These are phyloP conservation scores for Artibeus lituratus DNA, from an alignment of 2,797 vertebrate genomes.

Conservation along the genomic window DNA sequence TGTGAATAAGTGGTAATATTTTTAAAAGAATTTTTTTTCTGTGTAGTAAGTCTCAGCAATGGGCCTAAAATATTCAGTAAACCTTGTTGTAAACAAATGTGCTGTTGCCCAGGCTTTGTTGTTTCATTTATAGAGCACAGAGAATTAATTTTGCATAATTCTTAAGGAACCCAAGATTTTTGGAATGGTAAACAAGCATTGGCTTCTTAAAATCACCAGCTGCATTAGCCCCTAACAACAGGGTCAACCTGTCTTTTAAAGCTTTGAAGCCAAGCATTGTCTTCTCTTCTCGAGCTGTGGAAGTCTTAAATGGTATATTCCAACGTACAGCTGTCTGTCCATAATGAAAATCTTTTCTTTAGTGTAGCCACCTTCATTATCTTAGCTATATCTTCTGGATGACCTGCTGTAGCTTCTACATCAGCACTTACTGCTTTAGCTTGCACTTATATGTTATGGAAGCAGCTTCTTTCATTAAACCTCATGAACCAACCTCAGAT, in stretches of 20 bases:
- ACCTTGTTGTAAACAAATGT: background rate
- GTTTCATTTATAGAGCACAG: background rate
- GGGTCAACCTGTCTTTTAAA: background rate
- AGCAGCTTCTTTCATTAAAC: too few relatives aligned
- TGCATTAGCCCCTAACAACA: too few relatives aligned
- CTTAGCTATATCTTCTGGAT: background rate
- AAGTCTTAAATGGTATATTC: background rate
- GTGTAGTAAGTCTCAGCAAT: background rate
- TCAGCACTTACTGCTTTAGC: background rate
- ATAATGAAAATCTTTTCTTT: background rate
- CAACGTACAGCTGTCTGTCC: background rate
- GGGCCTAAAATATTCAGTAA: background rate
- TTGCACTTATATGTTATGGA: too few relatives aligned
- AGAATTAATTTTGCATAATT: background rate
- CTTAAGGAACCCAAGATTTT: background rate
- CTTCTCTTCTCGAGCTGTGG: background rate
- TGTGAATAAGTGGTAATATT: background rate
- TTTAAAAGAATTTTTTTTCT: background rate
- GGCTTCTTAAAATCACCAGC: background rate
- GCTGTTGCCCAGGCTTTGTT: background rate
- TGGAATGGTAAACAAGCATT: background rate
- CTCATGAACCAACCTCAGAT: too few relatives aligned
- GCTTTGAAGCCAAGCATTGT: background rate
- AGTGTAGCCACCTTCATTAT: background rate
- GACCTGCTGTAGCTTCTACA: background rate